Conservation (phyloP, 2,113 vertebrate genomes). For the Ahaetulla prasina region DNA sequence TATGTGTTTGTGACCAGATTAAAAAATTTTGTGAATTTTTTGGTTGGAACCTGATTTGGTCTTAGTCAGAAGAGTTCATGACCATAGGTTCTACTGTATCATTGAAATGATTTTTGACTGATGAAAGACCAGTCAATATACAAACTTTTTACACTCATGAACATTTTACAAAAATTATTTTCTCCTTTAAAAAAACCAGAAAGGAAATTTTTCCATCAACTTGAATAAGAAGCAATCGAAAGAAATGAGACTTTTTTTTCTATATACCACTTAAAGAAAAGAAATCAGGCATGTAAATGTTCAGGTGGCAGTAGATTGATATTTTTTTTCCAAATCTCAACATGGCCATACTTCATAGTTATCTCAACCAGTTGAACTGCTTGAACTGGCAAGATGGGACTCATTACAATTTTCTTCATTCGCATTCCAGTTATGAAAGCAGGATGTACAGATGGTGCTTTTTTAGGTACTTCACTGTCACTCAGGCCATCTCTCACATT, state of each 20-base stretch:
- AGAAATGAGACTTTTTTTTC: not conserved
- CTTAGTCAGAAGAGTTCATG: too few species aligned
- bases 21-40: too few species aligned
- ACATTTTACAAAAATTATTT: not conserved
- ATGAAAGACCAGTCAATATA: not conserved
- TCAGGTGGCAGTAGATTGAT: not conserved
- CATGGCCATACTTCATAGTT: not conserved
- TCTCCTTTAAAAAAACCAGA: not conserved
- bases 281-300: not conserved
- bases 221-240: not conserved
- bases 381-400: not conserved
- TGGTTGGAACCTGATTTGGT: too few species aligned
- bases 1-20: too few species aligned
- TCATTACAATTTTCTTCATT: not conserved
- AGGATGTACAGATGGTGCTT: constrained; percentile 1
- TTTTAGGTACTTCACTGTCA: not conserved
- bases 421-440: not conserved
- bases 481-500: constrained; percentile 18
- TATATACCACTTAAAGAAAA: not conserved
- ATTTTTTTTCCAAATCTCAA: not conserved
- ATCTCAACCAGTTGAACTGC: not conserved
- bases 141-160: not conserved
- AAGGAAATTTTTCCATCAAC: not conserved
- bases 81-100: not conserved
- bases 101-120: not conserved